Conservation (phyloP, 1,140 invertebrate species). For the Sitophilus oryzae region DNA sequence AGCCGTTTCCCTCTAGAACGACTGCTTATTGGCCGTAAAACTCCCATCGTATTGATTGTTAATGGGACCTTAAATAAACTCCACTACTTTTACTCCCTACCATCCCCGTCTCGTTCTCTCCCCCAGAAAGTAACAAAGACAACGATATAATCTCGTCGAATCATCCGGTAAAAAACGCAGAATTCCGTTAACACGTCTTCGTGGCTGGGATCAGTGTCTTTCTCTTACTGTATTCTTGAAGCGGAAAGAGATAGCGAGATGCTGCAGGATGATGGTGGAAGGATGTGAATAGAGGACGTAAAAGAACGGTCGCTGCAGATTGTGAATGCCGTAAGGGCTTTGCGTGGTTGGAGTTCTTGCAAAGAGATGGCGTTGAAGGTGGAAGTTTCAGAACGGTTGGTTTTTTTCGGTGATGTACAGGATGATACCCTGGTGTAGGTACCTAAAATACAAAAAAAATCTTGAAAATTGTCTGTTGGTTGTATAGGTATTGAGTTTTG, state of each 20-base stretch:
- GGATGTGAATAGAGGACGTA: too few species aligned
- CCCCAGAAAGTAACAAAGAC: neutral
- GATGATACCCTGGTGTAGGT: too few species aligned
- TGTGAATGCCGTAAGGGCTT: neutral
- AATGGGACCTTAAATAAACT: constrained; percentile 30
- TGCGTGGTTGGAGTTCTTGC: neutral
- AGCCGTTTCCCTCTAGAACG: constrained; percentile 40
- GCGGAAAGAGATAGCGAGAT: too few species aligned
- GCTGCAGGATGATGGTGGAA: neutral
- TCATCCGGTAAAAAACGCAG: too few species aligned
- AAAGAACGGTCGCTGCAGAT: neutral
- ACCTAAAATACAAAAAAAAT: too few species aligned
- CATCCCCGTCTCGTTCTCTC: constrained; percentile 4
- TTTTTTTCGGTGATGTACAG: too few species aligned
- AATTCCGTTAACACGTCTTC: too few species aligned
- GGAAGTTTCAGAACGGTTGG: too few species aligned
- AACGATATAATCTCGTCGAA: neutral
- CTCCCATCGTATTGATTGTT: constrained; percentile 46
- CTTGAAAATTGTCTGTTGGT: too few species aligned
- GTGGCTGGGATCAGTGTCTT: too few species aligned
- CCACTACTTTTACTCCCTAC: constrained; percentile 3
- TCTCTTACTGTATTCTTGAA: too few species aligned
- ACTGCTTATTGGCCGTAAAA: constrained; percentile 45
- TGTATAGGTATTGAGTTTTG: too few species aligned
- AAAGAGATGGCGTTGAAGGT: constrained; percentile 2